phyloP scores from a whole-genome alignment of 2,113 vertebrate genomes.

The Leucopsar rothschildi region DNA sequence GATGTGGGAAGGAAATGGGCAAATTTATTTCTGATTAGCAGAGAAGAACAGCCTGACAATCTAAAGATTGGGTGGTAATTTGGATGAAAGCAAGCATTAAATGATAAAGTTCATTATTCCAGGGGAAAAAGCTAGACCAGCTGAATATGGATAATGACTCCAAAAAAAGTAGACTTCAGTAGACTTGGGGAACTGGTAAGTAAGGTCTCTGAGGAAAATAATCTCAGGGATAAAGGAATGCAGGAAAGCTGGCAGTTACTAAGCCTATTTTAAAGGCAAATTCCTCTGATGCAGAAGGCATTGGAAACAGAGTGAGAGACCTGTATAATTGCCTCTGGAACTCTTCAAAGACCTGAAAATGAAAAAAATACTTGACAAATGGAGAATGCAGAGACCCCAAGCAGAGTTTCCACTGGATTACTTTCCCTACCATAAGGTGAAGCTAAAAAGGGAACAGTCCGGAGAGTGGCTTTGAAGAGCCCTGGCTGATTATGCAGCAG shows the following conservation, averaged over 20 bases:
- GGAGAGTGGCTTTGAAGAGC: background rate
- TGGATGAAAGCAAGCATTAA: background rate
- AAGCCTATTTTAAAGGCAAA: conserved; percentile 59
- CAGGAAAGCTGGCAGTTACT: conserved; percentile 40
- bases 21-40: background rate
- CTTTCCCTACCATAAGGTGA: background rate
- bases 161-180: conserved; percentile 20
- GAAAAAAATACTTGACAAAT: conserved; percentile 23
- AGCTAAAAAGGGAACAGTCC: background rate
- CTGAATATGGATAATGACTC: conserved; percentile 23
- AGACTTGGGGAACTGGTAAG: conserved; percentile 46
- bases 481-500: background rate
- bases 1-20: background rate
- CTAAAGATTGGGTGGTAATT: background rate
- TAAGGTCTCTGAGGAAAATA: conserved; percentile 48
- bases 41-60: background rate
- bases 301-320: conserved; percentile 29
- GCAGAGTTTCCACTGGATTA: background rate
- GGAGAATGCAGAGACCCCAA: conserved; percentile 43
- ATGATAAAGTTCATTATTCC: conserved; percentile 36
- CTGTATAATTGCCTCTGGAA: background rate
- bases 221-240: conserved; percentile 49
- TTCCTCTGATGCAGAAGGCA: conserved; percentile 47
- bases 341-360: conserved; percentile 22
- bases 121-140: background rate